Evolutionary conservation across 2,888 invertebrate species (phyloP), one percentile per base, ranked within the genome.

Genomic region (Meloe dianella): DNA sequence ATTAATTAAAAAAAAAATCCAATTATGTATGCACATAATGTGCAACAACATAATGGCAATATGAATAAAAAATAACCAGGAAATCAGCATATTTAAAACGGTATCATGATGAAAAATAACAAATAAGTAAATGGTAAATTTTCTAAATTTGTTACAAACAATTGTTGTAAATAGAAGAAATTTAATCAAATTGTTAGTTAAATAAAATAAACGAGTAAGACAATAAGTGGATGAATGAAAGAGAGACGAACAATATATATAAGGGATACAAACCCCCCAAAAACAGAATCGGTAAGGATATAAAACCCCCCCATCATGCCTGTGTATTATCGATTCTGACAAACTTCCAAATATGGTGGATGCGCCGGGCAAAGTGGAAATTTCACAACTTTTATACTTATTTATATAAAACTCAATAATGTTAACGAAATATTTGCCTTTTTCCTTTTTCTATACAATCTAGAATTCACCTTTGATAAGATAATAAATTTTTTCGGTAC

Each of bases 261-360:
- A 27, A 54, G 54, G 54, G 54, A 54, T 22, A 54, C 24, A 54
- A 54, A 27, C 14, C 54, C 14, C n/a, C n/a, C n/a, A n/a, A n/a
- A n/a, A n/a, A 7, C 54, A 54, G 24, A 22, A 54, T 54, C 27
- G 54, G 20, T 22, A 51, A 27, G 51, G 8, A 51, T 22, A 4
- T 7, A 17, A 8, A 2, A 14, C n/a, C 38, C 22, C 59, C 35
- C 61, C 58, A 64, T 64, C 62, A 62, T 27, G 54, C 24, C n/a
- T 56, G 30, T 27, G 20, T 56, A 61, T 59, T 71, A 71, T 71
- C 71, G 71, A 71, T 71, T 71, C 66, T 71, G 71, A 68, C 68
- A 69, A 65, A 63, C 66, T 71, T 71, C 71, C 71, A 71, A 68
- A 68, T 68, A 68, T 65, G 65, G 63, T 62, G 63, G 64, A 67